Percentiles rank a stretch among this genome's conserved stretches.
Evolutionary conservation across 2,113 vertebrate species (phyloP).

Genomic region (Mystacornis crossleyi): DNA sequence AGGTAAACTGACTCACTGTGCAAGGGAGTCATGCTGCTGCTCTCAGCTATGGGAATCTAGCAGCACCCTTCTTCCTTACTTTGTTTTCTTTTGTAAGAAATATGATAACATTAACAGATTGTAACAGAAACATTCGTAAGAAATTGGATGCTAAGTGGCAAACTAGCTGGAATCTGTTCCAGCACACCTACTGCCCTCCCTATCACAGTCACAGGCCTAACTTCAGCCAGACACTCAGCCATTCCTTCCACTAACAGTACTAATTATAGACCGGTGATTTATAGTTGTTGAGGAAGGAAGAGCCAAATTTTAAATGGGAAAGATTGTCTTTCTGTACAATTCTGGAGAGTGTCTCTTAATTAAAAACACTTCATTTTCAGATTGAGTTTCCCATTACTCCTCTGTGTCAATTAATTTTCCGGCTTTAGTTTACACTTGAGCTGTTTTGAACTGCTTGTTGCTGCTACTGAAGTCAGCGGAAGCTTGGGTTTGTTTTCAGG

Average conservation of each 20-base stretch:
- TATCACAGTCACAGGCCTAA: neutral
- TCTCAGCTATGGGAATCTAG: neutral
- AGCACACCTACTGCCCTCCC: neutral
- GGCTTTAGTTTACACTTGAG: neutral
- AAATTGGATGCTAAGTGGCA: neutral
- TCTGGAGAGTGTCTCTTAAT: slow-evolving; percentile 15
- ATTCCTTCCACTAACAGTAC: neutral
- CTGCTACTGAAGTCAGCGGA: neutral
- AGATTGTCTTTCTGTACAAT: neutral
- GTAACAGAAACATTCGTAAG: neutral
- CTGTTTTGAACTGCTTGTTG: neutral
- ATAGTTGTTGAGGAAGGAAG: neutral
- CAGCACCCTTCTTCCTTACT: neutral
- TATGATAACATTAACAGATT: neutral
- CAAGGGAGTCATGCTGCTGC: neutral
- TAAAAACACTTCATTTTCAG: slow-evolving; percentile 37
- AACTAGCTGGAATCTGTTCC: neutral
- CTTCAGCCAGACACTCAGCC: neutral
- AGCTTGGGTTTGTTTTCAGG: neutral
- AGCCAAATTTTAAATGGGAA: slow-evolving; percentile 24
- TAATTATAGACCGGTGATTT: slow-evolving; percentile 19
- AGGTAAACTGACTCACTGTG: neutral
- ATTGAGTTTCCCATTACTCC: neutral
- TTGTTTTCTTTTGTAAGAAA: neutral
- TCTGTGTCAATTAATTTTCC: slow-evolving; percentile 26